Base-by-base conservation (phyloP, 1,140 invertebrate genomes). In the Caenorhabditis briggsae region DNA sequence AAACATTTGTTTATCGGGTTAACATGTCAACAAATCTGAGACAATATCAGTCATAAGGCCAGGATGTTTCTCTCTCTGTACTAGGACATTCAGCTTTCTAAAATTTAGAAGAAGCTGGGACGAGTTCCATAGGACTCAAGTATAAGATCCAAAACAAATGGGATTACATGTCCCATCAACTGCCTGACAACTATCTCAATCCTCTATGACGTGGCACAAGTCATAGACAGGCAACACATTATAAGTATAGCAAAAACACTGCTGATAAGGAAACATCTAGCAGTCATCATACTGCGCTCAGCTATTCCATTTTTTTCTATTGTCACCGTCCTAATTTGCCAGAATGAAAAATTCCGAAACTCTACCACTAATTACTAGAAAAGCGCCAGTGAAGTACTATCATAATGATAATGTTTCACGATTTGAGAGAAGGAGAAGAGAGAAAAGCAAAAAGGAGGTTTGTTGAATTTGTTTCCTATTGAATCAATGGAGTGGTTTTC, bases 221-320 rank as follows among this genome's bases (percentile, higher is more conserved):
- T 48, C 65, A 58, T 58, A 58, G 56, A 58, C 56, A 70, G 41
- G 16, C 41, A 46, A 43, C 33, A 43, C 65, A 70, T n/a, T 46
- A 43, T 46, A 64, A 70, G 65, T 70, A 41, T 70, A 20, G 43
- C 65, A 48, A 70, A 70, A 70, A 70, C 65, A 70, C 14, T 20
- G 65, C 5, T 70, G 65, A 70, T 70, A 70, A 70, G 65, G 65
- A 70, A 70, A 70, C 59, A 64, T 64, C 59, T 25, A 6, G 7
- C 41, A 70, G 61, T 64, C 61, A 41, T 33, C 61, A n/a, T 64
- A 25, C 61, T 64, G 23, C 33, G 61, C 25, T 33, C 56, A 58
- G 56, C 56, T 58, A 58, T 58, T 58, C 14, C 1, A 33, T 33
- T 58, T 58, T 58, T 58, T 58, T 20, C 20, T 70, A 70, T 20